Percentiles rank a stretch among this genome's conserved stretches.
Evolutionary conservation across 2,113 vertebrate genomes (phyloP).

Genomic region (Malurus melanocephalus): DNA sequence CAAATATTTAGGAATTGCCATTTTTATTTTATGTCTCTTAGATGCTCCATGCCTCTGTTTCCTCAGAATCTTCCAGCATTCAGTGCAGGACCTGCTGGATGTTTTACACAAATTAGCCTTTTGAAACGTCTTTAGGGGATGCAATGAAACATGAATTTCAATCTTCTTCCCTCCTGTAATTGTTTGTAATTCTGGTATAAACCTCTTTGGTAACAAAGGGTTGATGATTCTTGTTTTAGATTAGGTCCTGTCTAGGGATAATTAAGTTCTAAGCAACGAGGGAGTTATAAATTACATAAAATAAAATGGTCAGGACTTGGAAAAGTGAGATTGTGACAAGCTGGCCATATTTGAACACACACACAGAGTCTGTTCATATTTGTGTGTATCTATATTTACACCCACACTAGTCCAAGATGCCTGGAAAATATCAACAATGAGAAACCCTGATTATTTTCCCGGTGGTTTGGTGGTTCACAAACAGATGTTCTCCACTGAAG

Average conservation of each 20-base stretch:
- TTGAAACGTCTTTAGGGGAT: not conserved
- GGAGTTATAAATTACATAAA: not conserved
- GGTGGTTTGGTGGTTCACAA: not conserved
- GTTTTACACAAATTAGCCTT: not conserved
- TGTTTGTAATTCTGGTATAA: not conserved
- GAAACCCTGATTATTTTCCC: not conserved
- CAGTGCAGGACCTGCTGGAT: rapidly evolving
- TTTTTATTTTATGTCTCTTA: not conserved
- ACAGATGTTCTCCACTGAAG: slow-evolving; percentile 43
- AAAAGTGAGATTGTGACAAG: not conserved
- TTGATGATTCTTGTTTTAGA: not conserved
- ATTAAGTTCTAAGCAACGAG: not conserved
- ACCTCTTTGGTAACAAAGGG: not conserved
- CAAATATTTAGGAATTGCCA: not conserved
- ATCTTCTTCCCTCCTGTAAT: not conserved
- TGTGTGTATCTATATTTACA: rapidly evolving
- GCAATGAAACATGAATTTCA: not conserved
- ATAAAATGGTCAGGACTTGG: not conserved
- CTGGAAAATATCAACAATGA: not conserved
- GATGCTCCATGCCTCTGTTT: rapidly evolving
- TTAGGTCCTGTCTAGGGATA: not conserved
- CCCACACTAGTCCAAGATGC: not conserved
- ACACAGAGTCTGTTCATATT: too few relatives aligned
- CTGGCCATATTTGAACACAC: not conserved
- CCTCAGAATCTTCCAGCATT: not conserved